Evolutionary conservation across 2,113 vertebrate genomes (phyloP).

Genomic region (Crotalus viridis): DNA sequence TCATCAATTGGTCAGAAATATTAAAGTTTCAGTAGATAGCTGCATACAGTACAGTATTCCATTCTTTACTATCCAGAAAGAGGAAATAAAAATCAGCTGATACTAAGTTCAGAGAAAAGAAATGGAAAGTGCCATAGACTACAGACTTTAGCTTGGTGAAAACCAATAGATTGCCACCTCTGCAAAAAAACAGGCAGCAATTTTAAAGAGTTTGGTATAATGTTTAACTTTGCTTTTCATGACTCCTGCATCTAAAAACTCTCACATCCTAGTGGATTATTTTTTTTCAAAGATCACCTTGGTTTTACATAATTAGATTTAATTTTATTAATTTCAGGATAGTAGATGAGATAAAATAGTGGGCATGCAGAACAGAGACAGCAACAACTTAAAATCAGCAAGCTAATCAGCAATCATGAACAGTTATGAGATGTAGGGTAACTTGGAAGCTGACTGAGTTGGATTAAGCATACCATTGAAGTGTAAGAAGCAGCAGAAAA

Average conservation of each 20-base stretch:
- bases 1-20: not conserved
- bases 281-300: not conserved
- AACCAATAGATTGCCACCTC: not conserved
- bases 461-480: not conserved
- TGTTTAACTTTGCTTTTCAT: not conserved
- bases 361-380: not conserved
- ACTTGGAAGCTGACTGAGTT: not conserved
- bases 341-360: not conserved
- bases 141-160: not conserved
- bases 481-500: not conserved
- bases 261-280: not conserved
- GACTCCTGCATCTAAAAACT: not conserved
- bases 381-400: not conserved
- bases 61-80: not conserved
- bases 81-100: not conserved
- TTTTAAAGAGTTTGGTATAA: not conserved
- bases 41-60: not conserved
- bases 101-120: not conserved
- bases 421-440: not conserved
- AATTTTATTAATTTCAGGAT: not conserved
- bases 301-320: not conserved
- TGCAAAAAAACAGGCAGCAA: not conserved
- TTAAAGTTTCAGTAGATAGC: not conserved
- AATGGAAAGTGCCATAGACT: too few relatives aligned
- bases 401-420: not conserved